A percentile compares a stretch with the other conserved stretches of the same genome.
These are phyloP conservation scores for Lithobates pipiens DNA, from an alignment of 2,797 vertebrate species.

Conservation along the genomic window DNA sequence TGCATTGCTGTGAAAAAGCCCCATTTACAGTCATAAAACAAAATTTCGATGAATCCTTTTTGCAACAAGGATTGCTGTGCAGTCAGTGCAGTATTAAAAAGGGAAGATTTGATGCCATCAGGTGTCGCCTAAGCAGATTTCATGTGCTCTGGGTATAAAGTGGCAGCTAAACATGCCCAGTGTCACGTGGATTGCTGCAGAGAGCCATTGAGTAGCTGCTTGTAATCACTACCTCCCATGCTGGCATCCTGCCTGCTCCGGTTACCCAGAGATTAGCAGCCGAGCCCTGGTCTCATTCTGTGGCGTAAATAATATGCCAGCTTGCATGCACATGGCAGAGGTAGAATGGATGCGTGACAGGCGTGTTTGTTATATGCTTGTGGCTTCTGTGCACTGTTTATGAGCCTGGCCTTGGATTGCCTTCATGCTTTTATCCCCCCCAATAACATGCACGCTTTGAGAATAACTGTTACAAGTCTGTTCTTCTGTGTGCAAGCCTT, in stretches of 20 bases:
- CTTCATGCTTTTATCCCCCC: background rate
- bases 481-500: background rate
- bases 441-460: background rate
- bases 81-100: background rate
- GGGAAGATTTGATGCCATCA: background rate
- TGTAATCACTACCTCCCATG: background rate
- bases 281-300: conserved; percentile 31
- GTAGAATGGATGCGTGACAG: conserved; percentile 20
- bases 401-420: background rate
- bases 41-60: too few species aligned
- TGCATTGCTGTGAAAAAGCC: too few species aligned
- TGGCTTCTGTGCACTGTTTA: background rate
- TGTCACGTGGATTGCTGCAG: conserved; percentile 29
- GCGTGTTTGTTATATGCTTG: background rate
- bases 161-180: conserved; percentile 1
- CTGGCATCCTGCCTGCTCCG: conserved; percentile 50
- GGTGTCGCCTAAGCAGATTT: background rate
- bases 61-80: too few species aligned
- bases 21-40: too few species aligned
- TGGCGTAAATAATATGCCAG: conserved; percentile 32
- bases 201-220: background rate
- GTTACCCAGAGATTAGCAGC: conserved; percentile 48
- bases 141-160: background rate
- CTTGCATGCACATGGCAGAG: conserved; percentile 30
- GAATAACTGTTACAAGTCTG: background rate